Conservation (phyloP, 2,797 vertebrate genomes). For the Hippoglossus hippoglossus region DNA sequence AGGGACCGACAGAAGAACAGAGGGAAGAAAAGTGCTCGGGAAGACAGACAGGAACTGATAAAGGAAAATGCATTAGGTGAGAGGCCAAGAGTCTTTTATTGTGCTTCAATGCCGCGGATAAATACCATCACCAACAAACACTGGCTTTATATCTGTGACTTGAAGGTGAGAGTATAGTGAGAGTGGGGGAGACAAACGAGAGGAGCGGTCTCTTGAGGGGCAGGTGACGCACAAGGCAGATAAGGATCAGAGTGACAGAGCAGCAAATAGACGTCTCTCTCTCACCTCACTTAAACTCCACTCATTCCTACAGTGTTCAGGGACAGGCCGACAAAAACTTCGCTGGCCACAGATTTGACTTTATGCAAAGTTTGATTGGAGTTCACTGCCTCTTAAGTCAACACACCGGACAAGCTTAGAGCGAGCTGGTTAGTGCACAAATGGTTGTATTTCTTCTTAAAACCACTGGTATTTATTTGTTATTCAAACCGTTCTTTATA, state of each 20-base stretch:
- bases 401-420: background rate
- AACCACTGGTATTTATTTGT: background rate
- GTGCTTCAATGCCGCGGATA: conserved; percentile 56
- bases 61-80: conserved; percentile 58
- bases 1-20: conserved; percentile 34
- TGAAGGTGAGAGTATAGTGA: conserved; percentile 25
- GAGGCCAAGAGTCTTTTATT: conserved; percentile 47
- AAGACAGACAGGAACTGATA: conserved; percentile 38
- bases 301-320: conserved; percentile 24
- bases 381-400: background rate
- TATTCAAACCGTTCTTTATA: background rate
- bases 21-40: conserved; percentile 25
- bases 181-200: conserved; percentile 34
- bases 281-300: conserved; percentile 42
- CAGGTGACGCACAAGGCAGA: conserved; percentile 54
- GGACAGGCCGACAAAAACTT: conserved; percentile 6
- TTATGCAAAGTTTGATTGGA: background rate
- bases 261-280: conserved; percentile 43
- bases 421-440: background rate
- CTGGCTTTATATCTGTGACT: conserved; percentile 65
- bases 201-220: conserved; percentile 49
- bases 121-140: conserved; percentile 64
- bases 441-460: background rate
- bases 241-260: conserved; percentile 34
- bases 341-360: background rate